Conservation (phyloP, 2,888 invertebrate genomes). For the Tetrapedia diversipes region DNA sequence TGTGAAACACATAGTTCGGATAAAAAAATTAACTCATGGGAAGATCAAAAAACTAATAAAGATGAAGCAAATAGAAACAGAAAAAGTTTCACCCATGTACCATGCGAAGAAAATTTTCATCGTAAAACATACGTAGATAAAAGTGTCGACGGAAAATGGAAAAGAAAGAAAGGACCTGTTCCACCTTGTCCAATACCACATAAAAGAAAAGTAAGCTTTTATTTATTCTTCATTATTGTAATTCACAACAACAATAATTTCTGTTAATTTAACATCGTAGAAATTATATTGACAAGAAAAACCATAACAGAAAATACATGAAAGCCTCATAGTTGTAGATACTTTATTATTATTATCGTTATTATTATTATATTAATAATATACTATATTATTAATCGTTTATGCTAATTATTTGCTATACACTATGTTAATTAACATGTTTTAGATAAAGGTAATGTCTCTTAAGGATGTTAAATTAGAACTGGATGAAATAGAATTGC, state of each 20-base stretch:
- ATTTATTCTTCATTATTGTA: neutral
- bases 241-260: neutral
- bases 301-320: too few species aligned
- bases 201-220: slow-evolving; percentile 84
- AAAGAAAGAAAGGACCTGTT: slow-evolving; percentile 91
- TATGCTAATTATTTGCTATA: too few species aligned
- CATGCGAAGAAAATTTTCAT: slow-evolving; percentile 50
- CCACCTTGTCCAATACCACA: slow-evolving; percentile 90
- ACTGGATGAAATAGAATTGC: slow-evolving; percentile 92
- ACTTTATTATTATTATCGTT: too few species aligned
- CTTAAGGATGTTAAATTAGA: slow-evolving; percentile 86
- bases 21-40: slow-evolving; percentile 77
- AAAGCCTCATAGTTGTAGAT: too few species aligned
- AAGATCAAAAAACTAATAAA: slow-evolving; percentile 85
- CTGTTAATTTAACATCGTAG: too few species aligned
- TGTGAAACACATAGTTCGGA: slow-evolving; percentile 51
- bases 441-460: slow-evolving; percentile 83
- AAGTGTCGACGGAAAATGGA: slow-evolving; percentile 88
- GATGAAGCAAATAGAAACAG: slow-evolving; percentile 86
- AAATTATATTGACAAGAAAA: too few species aligned
- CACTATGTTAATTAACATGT: too few species aligned
- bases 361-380: too few species aligned
- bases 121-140: slow-evolving; percentile 83
- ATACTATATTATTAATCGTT: too few species aligned
- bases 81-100: slow-evolving; percentile 77